Percentiles rank a stretch among this genome's conserved stretches.
phyloP scores from a whole-genome alignment of 2,797 vertebrate species.

The Eleutherodactylus coqui region DNA sequence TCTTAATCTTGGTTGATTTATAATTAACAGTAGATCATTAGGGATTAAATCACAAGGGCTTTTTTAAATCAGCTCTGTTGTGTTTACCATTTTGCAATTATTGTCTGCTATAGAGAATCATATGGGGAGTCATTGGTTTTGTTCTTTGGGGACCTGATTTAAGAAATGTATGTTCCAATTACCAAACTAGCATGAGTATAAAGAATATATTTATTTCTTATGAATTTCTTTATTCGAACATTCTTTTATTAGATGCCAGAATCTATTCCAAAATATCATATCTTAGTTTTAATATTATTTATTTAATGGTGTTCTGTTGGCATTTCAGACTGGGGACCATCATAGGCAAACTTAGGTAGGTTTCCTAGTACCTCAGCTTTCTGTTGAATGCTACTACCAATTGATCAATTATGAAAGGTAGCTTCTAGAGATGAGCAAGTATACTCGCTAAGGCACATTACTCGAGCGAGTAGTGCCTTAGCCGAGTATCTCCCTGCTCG shows the following conservation, averaged over 20 bases:
- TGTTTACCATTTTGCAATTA: not conserved
- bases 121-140: not conserved
- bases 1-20: not conserved
- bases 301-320: not conserved
- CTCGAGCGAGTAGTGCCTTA: too few species aligned
- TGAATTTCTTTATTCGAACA: not conserved
- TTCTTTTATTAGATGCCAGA: not conserved
- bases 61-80: not conserved
- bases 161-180: not conserved
- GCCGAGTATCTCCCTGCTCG: too few species aligned
- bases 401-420: too few species aligned
- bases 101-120: not conserved
- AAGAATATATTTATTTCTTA: not conserved
- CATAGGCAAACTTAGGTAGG: not conserved
- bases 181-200: not conserved
- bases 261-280: too few species aligned
- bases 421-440: too few species aligned
- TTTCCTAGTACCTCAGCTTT: too few species aligned
- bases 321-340: not conserved
- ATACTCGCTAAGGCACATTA: too few species aligned
- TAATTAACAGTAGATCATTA: not conserved
- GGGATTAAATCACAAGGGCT: conserved; percentile 4
- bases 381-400: too few species aligned
- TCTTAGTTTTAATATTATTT: too few species aligned
- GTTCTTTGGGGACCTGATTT: not conserved